Conservation (phyloP, 2,113 vertebrate species). For the Mus spicilegus region DNA sequence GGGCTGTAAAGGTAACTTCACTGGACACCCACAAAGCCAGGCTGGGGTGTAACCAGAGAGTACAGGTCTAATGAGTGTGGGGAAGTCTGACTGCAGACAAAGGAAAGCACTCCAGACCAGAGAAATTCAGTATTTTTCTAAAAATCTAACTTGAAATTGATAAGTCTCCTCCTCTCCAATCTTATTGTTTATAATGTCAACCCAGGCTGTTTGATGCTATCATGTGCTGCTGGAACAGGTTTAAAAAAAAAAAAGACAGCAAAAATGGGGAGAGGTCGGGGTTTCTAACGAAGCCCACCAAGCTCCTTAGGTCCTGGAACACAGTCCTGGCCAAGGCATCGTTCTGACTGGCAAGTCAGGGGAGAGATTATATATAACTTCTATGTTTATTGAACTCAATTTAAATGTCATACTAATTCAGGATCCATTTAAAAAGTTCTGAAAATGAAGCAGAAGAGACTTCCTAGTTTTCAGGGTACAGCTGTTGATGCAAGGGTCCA, state of each 20-base stretch:
- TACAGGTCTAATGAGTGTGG: constrained; percentile 20
- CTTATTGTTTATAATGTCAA: constrained; percentile 80
- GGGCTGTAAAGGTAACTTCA: not conserved
- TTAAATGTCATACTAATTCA: constrained; percentile 70
- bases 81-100: constrained; percentile 59
- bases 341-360: constrained; percentile 65
- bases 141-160: constrained; percentile 71
- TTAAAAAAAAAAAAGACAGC: constrained; percentile 41
- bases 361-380: not conserved
- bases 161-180: constrained; percentile 67
- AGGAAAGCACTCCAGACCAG: constrained; percentile 70
- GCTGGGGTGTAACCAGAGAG: constrained; percentile 49
- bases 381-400: constrained; percentile 79
- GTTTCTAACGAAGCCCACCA: constrained; percentile 85
- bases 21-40: constrained; percentile 31
- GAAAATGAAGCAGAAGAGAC: constrained; percentile 50
- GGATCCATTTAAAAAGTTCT: constrained; percentile 56
- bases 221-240: constrained; percentile 56
- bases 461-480: not conserved
- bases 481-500: not conserved
- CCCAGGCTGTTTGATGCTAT: constrained; percentile 75
- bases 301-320: constrained; percentile 66
- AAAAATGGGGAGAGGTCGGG: constrained; percentile 83
- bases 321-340: constrained; percentile 81
- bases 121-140: constrained; percentile 79